These are phyloP conservation scores for Pyrrhura leucotis DNA, from an alignment of 2,797 vertebrate species.

Conservation along the genomic window DNA sequence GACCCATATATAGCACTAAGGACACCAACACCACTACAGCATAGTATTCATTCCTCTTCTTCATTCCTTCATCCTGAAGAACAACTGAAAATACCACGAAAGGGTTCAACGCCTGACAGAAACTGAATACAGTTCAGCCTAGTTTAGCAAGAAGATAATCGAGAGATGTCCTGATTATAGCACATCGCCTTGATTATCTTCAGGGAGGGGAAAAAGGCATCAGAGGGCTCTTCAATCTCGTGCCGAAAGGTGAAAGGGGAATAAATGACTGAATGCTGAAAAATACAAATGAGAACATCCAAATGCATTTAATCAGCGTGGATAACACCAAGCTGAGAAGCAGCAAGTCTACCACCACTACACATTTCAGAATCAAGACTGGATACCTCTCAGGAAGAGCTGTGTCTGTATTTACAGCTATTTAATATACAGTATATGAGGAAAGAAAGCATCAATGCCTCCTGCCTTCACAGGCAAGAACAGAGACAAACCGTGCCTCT, in stretches of 20 bases:
- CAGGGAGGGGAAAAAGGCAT: neutral
- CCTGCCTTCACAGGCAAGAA: neutral
- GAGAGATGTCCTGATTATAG: neutral
- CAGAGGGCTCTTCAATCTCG: neutral
- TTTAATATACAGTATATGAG: neutral
- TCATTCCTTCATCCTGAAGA: rapidly evolving
- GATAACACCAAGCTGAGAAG: neutral
- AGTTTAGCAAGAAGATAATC: neutral
- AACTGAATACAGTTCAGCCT: neutral
- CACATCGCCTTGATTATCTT: neutral
- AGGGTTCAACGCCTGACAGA: neutral
- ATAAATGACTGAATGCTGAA: neutral
- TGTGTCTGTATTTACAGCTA: neutral
- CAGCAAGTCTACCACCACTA: rapidly evolving
- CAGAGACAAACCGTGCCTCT: neutral
- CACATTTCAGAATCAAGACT: rapidly evolving
- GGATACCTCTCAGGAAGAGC: neutral
- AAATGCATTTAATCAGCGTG: rapidly evolving
- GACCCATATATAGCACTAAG: rapidly evolving
- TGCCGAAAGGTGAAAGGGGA: neutral
- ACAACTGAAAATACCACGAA: neutral
- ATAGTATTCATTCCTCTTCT: neutral
- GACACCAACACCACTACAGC: rapidly evolving
- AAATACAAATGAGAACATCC: neutral
- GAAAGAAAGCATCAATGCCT: rapidly evolving